Evolutionary conservation across 1,140 invertebrate species (phyloP), one percentile per base, ranked within the genome.

Genomic region (Drosophila truncata): DNA sequence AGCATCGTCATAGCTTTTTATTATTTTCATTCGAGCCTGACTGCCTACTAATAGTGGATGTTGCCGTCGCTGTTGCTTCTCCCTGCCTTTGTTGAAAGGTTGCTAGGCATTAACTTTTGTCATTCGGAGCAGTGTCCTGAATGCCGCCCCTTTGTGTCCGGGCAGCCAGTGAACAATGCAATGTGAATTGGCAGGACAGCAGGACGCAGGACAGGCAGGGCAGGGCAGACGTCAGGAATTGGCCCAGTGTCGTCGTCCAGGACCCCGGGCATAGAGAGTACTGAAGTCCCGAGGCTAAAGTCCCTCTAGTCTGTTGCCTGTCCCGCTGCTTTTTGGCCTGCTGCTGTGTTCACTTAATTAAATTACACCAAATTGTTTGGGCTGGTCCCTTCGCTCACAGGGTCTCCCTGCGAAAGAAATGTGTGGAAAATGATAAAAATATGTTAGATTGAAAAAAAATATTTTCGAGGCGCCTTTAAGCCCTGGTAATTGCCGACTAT

Each of bases 281-380:
- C 49, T 46, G 31, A 46, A 42, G 54, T 23, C 50, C 14, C 42
- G 61, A 18, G 27, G 27, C 27, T 14, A 2, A 10, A 50, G 58
- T 33, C 50, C 31, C 52, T 55, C 52, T 55, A 25, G 33, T 55
- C 47, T 63, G 27, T 52, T 63, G 84, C 71, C 80, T 46, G 52
- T 50, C 58, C 65, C 65, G 80, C 72, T 78, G 85, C 67, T 75
- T 79, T 86, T 74, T 84, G 85, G 80, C 76, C 84, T 80, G 75
- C 85, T 90, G 85, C 85, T 88, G 85, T 88, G 85, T 75, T 81
- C 85, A 85, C 90, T 88, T 88, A 88, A 88, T 88, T 88, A 88
- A 88, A 88, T 90, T 90, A 90, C 81, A 82, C 78, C 81, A 90
- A 90, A 90, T 88, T 88, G 85, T 90, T 88, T 65, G 85, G 85